Evolutionary conservation across 2,797 vertebrate genomes (phyloP).

Genomic region (Muscicapa striata): DNA sequence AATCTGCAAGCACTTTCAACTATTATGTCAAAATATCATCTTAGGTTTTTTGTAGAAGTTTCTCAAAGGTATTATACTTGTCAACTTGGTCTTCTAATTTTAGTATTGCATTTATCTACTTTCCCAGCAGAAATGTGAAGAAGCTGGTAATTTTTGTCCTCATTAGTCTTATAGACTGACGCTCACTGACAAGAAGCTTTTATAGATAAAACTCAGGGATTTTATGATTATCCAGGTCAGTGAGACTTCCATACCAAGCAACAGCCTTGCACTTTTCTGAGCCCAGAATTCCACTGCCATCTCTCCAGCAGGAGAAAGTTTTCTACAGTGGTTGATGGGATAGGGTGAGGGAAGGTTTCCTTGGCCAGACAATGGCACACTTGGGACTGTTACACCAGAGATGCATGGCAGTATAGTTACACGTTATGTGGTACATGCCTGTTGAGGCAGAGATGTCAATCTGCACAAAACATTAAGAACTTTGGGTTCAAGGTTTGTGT

Average conservation of each 20-base stretch:
- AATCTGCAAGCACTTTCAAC: not conserved
- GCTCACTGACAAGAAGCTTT: not conserved
- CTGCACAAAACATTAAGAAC: not conserved
- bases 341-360: not conserved
- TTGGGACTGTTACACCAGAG: not conserved
- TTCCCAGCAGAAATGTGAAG: not conserved
- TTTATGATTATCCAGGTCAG: not conserved
- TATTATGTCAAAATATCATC: not conserved
- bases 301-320: not conserved
- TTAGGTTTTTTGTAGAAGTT: not conserved
- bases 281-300: not conserved
- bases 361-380: not conserved
- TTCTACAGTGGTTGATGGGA: not conserved
- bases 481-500: not conserved
- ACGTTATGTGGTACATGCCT: rapidly evolving
- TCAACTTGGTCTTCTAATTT: not conserved
- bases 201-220: not conserved
- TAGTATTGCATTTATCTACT: not conserved
- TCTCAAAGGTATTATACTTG: conserved; percentile 9
- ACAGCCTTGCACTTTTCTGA: rapidly evolving
- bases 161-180: not conserved
- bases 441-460: not conserved
- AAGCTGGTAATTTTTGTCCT: not conserved
- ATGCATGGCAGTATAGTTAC: not conserved
- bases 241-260: not conserved